Evolutionary conservation across 2,113 vertebrate genomes (phyloP).

Genomic region (Cnemophilus loriae): DNA sequence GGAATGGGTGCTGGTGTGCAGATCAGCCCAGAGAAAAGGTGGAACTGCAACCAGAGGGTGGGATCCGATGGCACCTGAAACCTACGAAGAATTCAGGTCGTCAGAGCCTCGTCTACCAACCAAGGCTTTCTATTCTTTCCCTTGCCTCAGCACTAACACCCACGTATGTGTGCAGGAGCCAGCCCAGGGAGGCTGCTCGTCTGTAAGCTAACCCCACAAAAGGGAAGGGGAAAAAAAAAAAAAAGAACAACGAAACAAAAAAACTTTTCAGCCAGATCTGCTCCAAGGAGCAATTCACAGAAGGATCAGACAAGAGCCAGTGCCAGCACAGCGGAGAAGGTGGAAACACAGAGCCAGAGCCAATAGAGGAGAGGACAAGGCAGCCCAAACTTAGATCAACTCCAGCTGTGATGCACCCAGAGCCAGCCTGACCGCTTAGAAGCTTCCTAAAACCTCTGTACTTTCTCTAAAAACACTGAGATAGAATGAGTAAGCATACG

Average conservation of each 20-base stretch:
- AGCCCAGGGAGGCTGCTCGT: background rate
- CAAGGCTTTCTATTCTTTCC: slow-evolving; percentile 1
- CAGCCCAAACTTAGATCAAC: slow-evolving; percentile 44
- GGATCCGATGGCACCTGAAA: background rate
- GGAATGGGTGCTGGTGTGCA: background rate
- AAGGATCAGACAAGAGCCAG: background rate
- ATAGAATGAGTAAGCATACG: background rate
- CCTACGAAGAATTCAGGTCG: background rate
- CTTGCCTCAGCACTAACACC: slow-evolving; percentile 33
- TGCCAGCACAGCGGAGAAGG: background rate
- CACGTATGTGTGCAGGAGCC: background rate
- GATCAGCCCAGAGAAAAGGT: background rate
- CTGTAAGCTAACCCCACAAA: slow-evolving; percentile 8
- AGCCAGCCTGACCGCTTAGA: background rate
- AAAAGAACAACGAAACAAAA: background rate
- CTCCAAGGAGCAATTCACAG: background rate
- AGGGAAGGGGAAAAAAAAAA: background rate
- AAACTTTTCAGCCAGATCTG: background rate
- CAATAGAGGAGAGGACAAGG: slow-evolving; percentile 17
- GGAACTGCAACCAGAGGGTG: background rate
- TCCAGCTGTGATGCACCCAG: slow-evolving; percentile 49
- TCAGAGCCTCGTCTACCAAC: background rate
- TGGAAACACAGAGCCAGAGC: slow-evolving; percentile 43
- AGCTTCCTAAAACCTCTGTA: slow-evolving; percentile 11
- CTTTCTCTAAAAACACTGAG: slow-evolving; percentile 10